Evolutionary conservation across 2,797 vertebrate genomes (phyloP).

Genomic region (Chloroceryle inda): DNA sequence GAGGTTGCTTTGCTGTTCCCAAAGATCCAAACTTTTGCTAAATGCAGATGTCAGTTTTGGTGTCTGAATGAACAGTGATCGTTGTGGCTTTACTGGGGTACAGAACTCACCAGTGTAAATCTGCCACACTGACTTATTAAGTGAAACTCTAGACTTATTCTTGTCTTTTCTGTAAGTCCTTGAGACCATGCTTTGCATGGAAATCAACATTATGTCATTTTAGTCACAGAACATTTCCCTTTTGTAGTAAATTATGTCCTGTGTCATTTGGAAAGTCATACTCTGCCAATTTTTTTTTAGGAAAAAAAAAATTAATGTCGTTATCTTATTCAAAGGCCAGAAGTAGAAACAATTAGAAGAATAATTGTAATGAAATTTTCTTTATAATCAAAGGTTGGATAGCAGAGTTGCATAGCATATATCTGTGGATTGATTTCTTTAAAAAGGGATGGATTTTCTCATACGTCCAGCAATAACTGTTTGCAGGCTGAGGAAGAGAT

Average conservation of each 20-base stretch:
- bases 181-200: constrained; percentile 6
- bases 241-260: constrained; percentile 36
- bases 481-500: neutral
- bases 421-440: neutral
- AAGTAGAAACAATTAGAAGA: neutral
- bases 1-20: neutral
- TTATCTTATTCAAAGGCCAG: neutral
- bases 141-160: constrained; percentile 25
- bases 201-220: constrained; percentile 46
- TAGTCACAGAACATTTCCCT: constrained; percentile 56
- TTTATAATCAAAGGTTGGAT: neutral
- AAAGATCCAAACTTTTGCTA: neutral
- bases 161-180: constrained; percentile 43
- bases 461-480: neutral
- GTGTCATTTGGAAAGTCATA: neutral
- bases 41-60: neutral
- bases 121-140: constrained; percentile 9
- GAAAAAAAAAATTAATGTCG: neutral
- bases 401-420: neutral
- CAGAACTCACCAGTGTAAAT: neutral
- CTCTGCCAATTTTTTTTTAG: neutral
- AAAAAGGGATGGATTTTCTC: neutral
- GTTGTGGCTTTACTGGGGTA: neutral
- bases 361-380: neutral
- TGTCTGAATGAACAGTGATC: neutral